These are phyloP conservation scores for Cheilosia scutellata DNA, from an alignment of 2,888 invertebrate species.

Conservation along the genomic window DNA sequence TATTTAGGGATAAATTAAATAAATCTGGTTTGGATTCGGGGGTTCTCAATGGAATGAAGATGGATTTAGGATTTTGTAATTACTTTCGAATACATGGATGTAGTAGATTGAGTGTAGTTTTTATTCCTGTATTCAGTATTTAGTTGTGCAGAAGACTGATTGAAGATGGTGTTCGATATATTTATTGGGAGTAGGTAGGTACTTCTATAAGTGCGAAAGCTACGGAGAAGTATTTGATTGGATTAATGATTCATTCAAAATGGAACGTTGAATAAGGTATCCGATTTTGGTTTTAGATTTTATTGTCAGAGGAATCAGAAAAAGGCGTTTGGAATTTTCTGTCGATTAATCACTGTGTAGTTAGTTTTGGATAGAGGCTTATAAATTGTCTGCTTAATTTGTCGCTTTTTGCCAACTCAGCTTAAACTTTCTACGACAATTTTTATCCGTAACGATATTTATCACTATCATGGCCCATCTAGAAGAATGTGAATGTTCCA, in stretches of 20 bases:
- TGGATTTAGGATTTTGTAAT: slow-evolving; percentile 34
- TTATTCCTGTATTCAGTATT: neutral
- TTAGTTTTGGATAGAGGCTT: too few relatives aligned
- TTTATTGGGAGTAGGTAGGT: neutral
- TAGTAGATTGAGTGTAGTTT: neutral
- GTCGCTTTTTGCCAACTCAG: too few relatives aligned
- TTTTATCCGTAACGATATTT: too few relatives aligned
- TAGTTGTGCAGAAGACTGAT: neutral
- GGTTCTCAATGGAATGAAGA: neutral
- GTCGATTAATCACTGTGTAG: too few relatives aligned
- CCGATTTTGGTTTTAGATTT: too few relatives aligned
- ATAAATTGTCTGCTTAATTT: too few relatives aligned
- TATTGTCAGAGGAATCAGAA: too few relatives aligned
- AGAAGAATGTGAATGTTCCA: too few relatives aligned
- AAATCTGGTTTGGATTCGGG: slow-evolving; percentile 27
- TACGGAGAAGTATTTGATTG: neutral
- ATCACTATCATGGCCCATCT: too few relatives aligned
- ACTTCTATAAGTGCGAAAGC: neutral
- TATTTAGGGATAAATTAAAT: slow-evolving; percentile 67
- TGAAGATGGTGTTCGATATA: neutral
- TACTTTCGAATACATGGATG: slow-evolving; percentile 13
- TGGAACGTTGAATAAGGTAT: neutral
- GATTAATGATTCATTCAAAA: neutral
- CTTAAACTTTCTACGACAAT: too few relatives aligned
- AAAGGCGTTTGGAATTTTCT: too few relatives aligned